Evolutionary conservation across 2,888 invertebrate species (phyloP).

Genomic region (Cataglyphis rosenhaueri): DNA sequence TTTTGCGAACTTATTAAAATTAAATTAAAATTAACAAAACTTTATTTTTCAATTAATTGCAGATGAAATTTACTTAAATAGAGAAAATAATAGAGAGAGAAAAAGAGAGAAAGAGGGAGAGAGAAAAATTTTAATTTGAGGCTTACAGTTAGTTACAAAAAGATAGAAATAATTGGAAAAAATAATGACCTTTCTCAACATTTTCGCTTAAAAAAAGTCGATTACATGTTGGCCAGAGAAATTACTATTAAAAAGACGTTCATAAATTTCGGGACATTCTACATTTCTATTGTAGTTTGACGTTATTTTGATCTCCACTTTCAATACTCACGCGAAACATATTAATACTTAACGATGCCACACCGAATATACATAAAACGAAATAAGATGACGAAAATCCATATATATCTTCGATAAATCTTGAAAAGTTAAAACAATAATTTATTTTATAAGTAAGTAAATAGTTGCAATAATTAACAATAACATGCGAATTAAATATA

Average conservation of each 20-base stretch:
- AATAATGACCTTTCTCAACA: background rate
- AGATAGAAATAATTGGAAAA: background rate
- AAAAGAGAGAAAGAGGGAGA: too few species aligned
- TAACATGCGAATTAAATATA: background rate
- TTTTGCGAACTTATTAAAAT: too few species aligned
- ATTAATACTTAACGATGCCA: conserved; percentile 39
- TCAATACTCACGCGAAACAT: conserved; percentile 43
- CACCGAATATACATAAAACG: conserved; percentile 6
- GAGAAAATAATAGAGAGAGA: too few species aligned
- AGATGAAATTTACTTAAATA: background rate
- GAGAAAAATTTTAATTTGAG: too few species aligned
- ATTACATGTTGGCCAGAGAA: background rate
- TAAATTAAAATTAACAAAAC: background rate
- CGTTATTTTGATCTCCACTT: background rate
- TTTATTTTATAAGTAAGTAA: background rate
- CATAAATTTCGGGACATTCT: background rate
- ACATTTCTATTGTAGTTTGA: background rate
- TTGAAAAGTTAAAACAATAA: conserved; percentile 16
- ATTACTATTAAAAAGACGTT: background rate
- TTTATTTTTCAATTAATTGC: background rate
- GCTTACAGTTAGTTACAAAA: background rate
- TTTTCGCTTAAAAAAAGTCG: background rate
- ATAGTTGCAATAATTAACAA: background rate
- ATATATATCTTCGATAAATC: conserved; percentile 12
- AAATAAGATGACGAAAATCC: conserved; percentile 32